Evolutionary conservation across 2,113 vertebrate genomes (phyloP), one percentile per base, ranked within the genome.

Genomic region (Gymnarchus niloticus): DNA sequence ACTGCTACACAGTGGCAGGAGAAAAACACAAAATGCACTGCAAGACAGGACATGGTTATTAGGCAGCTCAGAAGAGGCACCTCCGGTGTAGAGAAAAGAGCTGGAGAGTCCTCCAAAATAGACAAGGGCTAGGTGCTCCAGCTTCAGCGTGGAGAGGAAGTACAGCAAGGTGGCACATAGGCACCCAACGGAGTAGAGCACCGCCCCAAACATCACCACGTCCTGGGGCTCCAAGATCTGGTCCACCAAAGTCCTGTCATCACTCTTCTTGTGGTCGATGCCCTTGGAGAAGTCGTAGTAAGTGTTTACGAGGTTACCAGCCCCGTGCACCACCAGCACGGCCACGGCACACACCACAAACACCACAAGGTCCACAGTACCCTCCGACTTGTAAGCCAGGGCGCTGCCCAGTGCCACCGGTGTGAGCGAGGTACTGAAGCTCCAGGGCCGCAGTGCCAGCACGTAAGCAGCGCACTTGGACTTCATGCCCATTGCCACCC

Each of bases 221-320:
- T 99, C 97, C 93, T 97, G 96, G 2, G 98, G 98, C 78, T 98
- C 95, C 91, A 99, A 82, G 89, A 99, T 98, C 85, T 95, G 96
- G 86, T 99, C 98, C 91, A 99, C 98, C 51, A 99, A 91, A 19
- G 98, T 99, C 92, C 98, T 94, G 88, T 99, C 98, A 1, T 99
- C 98, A 0, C 98, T 99, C 90, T 99, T 99, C 92, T 99, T 99
- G 91, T 99, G 97, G 87, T 99, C 98, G 49, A 99, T 99, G 52
- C 98, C 98, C 91, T 99, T 99, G 83, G 97, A 98, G 91, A 99
- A 99, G 93, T 99, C 98, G n/a, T 99, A 99, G 91, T 98, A 99
- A 33, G 98, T 99, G 89, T 99, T 99, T 1, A 99, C 98, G 33
- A 99, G 91, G 90, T 99, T 99, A 0, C 98, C 98, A 0, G 98